Conservation (phyloP, 2,797 vertebrate genomes). For the Lepilemur septentrionalis region DNA sequence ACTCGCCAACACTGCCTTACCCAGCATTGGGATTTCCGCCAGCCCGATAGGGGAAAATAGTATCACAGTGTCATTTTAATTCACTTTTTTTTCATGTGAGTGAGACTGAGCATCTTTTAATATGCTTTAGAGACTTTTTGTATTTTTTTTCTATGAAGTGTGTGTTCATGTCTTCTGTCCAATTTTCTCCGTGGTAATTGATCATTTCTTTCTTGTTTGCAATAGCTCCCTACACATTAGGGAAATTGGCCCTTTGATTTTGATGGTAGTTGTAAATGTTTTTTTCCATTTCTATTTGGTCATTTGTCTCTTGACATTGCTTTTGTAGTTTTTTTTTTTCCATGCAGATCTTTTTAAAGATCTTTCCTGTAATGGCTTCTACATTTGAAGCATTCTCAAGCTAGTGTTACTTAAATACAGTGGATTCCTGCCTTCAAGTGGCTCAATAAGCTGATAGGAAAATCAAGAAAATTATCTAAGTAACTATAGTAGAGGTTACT, state of each 20-base stretch:
- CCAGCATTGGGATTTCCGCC: neutral
- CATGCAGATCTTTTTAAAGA: neutral
- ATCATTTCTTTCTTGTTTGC: neutral
- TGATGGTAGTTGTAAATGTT: neutral
- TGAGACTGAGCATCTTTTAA: neutral
- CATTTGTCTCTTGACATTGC: neutral
- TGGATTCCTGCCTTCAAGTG: neutral
- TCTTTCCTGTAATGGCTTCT: neutral
- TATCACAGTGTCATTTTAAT: neutral
- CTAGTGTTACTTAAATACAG: neutral
- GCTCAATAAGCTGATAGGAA: neutral
- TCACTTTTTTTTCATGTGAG: neutral
- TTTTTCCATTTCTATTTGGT: neutral
- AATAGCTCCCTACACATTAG: neutral
- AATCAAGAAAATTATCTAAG: neutral
- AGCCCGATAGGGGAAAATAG: neutral
- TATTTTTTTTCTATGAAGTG: neutral
- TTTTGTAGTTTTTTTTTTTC: neutral
- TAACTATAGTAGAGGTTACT: neutral
- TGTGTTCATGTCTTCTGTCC: neutral
- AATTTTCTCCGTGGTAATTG: neutral
- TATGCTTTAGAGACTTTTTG: neutral
- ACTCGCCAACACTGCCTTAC: neutral
- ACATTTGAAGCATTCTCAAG: neutral
- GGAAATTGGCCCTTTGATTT: neutral